phyloP scores from a whole-genome alignment of 1,140 invertebrate genomes.

The Drosophila lowei region DNA sequence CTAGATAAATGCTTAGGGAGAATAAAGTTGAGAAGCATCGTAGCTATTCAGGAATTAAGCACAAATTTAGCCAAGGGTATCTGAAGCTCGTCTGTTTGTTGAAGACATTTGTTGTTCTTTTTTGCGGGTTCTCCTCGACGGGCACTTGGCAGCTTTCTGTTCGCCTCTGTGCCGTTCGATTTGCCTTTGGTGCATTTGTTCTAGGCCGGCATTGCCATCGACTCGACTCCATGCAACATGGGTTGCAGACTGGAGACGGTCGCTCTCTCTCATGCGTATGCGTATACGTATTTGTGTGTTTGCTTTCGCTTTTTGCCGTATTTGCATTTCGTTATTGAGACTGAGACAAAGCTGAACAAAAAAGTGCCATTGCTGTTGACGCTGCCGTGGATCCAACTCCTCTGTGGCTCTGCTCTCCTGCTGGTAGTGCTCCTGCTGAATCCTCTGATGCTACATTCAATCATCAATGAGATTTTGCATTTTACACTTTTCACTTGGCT shows the following conservation, averaged over 20 bases:
- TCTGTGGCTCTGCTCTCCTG: neutral
- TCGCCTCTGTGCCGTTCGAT: constrained; percentile 52
- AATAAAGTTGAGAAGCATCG: too few species aligned
- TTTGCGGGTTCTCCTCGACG: constrained; percentile 28
- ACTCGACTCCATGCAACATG: too few species aligned
- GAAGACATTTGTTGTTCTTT: constrained; percentile 26
- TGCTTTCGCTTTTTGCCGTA: constrained; percentile 77
- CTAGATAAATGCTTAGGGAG: too few species aligned
- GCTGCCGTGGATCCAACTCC: constrained; percentile 17
- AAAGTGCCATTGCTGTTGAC: constrained; percentile 15
- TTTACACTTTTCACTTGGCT: constrained; percentile 77
- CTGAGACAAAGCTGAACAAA: constrained; percentile 74
- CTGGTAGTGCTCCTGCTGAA: constrained; percentile 10
- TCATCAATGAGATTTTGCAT: constrained; percentile 79
- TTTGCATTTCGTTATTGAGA: constrained; percentile 82
- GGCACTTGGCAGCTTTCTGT: constrained; percentile 69
- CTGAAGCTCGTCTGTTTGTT: constrained; percentile 13
- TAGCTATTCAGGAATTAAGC: too few species aligned
- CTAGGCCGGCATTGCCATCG: constrained; percentile 2
- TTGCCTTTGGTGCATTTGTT: constrained; percentile 42
- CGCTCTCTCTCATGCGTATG: constrained; percentile 53
- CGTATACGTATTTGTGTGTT: constrained; percentile 74
- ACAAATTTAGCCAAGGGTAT: constrained; percentile 8
- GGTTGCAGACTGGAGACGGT: constrained; percentile 8
- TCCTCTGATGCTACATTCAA: constrained; percentile 56